These are phyloP conservation scores for Sesia apiformis DNA, from an alignment of 2,888 invertebrate genomes.

Conservation along the genomic window DNA sequence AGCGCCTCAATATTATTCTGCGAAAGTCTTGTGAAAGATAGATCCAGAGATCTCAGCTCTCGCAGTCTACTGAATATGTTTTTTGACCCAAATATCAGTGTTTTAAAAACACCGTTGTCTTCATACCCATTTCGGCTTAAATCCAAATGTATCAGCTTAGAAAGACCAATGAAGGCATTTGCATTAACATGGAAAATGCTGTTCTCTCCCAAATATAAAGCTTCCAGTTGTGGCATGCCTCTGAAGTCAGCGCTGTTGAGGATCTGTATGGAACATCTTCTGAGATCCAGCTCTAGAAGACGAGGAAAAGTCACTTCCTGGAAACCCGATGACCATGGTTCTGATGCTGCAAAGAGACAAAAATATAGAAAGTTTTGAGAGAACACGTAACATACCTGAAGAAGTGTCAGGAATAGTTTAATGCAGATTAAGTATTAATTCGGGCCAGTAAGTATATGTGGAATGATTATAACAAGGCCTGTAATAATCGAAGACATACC, in stretches of 20 bases:
- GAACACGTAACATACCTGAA: neutral
- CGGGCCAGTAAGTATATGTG: too few relatives aligned
- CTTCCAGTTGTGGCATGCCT: conserved; percentile 53
- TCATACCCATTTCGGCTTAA: conserved; percentile 56
- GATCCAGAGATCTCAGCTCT: conserved; percentile 36
- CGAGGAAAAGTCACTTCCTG: conserved; percentile 28
- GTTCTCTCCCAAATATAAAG: conserved; percentile 72
- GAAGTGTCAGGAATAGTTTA: too few relatives aligned
- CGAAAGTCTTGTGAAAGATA: conserved; percentile 36
- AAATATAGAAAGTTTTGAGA: neutral
- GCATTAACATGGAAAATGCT: conserved; percentile 48
- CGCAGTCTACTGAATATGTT: conserved; percentile 19
- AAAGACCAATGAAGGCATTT: conserved; percentile 47
- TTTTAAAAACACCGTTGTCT: conserved; percentile 13
- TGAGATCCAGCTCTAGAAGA: conserved; percentile 71
- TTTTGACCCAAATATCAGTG: conserved; percentile 18
- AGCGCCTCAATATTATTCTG: conserved; percentile 23
- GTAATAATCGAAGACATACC: too few relatives aligned
- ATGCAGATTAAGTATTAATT: too few relatives aligned
- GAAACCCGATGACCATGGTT: conserved; percentile 39
- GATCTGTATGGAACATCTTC: conserved; percentile 67
- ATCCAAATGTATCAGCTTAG: conserved; percentile 62
- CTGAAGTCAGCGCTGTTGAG: conserved; percentile 51
- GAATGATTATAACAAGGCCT: too few relatives aligned
- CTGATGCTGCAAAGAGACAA: conserved; percentile 11